These are phyloP conservation scores for Schlechtendalia chinensis DNA, from an alignment of 1,140 invertebrate species.

Conservation along the genomic window DNA sequence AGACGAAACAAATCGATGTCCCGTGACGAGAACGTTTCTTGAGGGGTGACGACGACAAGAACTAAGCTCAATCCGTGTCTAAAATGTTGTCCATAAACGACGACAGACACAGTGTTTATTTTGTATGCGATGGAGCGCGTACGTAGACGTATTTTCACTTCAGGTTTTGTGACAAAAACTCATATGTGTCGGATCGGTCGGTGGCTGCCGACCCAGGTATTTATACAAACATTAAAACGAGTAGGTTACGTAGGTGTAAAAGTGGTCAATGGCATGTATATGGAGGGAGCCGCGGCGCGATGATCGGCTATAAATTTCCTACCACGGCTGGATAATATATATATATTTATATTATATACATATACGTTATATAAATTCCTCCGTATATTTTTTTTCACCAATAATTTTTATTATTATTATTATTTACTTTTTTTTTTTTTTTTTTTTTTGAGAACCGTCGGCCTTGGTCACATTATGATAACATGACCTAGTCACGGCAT, in stretches of 20 bases:
- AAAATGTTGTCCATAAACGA: not conserved
- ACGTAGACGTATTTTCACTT: conserved; percentile 16
- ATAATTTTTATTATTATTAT: conserved; percentile 7
- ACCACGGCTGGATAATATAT: not conserved
- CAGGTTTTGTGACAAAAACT: conserved; percentile 31
- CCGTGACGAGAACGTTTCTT: not conserved
- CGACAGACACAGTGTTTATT: not conserved
- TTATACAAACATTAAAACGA: conserved; percentile 12
- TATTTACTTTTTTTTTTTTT: not conserved
- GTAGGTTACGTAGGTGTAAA: conserved; percentile 42
- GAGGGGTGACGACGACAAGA: not conserved
- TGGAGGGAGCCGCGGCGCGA: conserved; percentile 19
- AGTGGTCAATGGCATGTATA: conserved; percentile 38
- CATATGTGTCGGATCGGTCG: conserved; percentile 24
- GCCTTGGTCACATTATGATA: conserved; percentile 18
- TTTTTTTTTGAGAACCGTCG: conserved; percentile 2
- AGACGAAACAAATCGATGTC: not conserved
- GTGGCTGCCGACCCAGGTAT: conserved; percentile 7
- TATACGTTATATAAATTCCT: conserved; percentile 19
- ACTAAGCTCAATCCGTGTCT: not conserved
- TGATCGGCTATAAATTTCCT: conserved; percentile 43
- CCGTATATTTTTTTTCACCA: not conserved
- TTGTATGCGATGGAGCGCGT: not conserved
- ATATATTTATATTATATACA: not conserved
- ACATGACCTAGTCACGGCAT: conserved; percentile 35